Evolutionary conservation across 2,113 vertebrate genomes (phyloP).

Genomic region (Scortum barcoo): DNA sequence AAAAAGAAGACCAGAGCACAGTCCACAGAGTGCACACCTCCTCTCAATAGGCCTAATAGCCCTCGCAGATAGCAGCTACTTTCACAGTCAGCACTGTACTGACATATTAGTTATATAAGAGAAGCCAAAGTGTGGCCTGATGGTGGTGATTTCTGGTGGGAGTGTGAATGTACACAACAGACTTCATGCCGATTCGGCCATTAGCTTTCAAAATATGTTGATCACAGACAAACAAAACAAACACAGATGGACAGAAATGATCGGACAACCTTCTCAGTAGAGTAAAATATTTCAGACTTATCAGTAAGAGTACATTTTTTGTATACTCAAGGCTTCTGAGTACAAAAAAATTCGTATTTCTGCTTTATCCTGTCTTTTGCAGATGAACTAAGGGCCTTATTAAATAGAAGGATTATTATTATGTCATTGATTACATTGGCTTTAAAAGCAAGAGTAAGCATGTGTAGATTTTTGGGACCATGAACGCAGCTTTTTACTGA

Average conservation of each 20-base stretch:
- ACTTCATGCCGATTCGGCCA: constrained; percentile 5
- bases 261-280: not conserved
- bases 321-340: not conserved
- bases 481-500: not conserved
- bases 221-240: constrained; percentile 24
- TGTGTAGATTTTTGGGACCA: not conserved
- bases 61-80: not conserved
- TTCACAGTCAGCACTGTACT: constrained; percentile 5
- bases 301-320: not conserved
- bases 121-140: not conserved
- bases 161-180: constrained; percentile 38
- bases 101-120: not conserved
- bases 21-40: not conserved
- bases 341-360: not conserved
- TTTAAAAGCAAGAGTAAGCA: not conserved
- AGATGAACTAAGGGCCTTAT: not conserved
- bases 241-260: constrained; percentile 30
- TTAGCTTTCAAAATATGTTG: constrained; percentile 34
- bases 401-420: constrained; percentile 2
- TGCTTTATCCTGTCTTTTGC: not conserved
- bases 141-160: constrained; percentile 19
- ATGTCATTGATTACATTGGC: not conserved
- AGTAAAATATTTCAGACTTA: not conserved
- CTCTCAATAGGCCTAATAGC: not conserved
- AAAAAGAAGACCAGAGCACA: not conserved